Conservation (phyloP, 1,140 invertebrate species). For the Polypedilum vanderplanki region DNA sequence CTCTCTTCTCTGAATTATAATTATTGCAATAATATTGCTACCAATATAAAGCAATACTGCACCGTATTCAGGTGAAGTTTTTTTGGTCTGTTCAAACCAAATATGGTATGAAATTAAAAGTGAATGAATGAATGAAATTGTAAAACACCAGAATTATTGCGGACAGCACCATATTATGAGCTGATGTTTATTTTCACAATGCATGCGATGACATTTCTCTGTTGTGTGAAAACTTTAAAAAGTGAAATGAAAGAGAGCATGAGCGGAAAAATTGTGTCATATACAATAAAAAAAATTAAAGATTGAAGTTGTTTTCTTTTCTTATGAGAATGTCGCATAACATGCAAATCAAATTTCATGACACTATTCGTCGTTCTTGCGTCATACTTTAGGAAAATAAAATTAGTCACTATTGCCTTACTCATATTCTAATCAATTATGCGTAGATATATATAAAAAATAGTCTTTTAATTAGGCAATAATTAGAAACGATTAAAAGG, state of each 20-base stretch:
- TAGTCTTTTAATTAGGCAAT: background rate
- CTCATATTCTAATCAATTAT: no score
- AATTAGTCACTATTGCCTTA: no score
- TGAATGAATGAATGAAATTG: background rate
- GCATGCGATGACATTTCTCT: background rate
- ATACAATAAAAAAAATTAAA: background rate
- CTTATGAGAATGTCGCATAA: background rate
- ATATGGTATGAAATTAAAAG: background rate
- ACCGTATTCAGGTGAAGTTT: background rate
- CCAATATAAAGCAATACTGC: background rate
- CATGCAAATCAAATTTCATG: background rate
- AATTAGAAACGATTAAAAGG: slow-evolving; percentile 2
- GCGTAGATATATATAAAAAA: no score
- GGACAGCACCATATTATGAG: background rate
- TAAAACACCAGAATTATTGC: background rate
- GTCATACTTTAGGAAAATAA: no score
- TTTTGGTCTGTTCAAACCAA: background rate
- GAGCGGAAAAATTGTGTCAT: background rate
- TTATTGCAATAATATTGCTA: background rate
- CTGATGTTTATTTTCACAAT: slow-evolving; percentile 11
- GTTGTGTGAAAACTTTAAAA: background rate
- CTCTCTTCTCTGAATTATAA: background rate
- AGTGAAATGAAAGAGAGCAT: background rate
- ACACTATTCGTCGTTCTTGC: no score
- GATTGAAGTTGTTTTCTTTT: background rate